phyloP scores from a whole-genome alignment of 2,797 vertebrate species.

The Fistularia tabacaria region DNA sequence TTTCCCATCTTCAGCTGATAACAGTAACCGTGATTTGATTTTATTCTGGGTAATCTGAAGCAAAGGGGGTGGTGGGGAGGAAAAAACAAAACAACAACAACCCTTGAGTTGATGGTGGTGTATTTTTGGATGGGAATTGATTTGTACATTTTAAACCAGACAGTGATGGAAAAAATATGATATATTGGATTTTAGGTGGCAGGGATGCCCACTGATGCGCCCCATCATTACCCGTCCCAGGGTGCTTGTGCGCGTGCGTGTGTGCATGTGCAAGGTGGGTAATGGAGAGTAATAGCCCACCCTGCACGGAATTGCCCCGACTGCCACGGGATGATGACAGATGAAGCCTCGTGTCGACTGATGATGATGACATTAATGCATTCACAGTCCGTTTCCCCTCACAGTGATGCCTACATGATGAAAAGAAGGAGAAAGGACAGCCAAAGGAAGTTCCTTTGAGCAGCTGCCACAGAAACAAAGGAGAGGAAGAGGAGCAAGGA shows the following conservation, averaged over 20 bases:
- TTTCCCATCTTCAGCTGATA: conserved; percentile 23
- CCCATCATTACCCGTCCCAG: conserved; percentile 31
- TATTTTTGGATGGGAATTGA: conserved; percentile 58
- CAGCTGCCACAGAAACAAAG: conserved; percentile 9
- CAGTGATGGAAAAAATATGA: conserved; percentile 54
- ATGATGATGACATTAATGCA: conserved; percentile 64
- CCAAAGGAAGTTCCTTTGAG: conserved; percentile 1
- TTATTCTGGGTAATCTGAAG: conserved; percentile 31
- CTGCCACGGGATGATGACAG: conserved; percentile 63
- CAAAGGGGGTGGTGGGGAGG: too few species aligned
- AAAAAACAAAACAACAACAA: too few species aligned
- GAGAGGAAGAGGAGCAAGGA: not conserved
- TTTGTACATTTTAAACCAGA: conserved; percentile 66
- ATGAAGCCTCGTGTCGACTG: conserved; percentile 51
- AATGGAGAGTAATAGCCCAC: conserved; percentile 62
- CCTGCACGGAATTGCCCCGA: conserved; percentile 49
- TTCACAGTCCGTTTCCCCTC: conserved; percentile 63
- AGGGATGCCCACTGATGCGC: conserved; percentile 26
- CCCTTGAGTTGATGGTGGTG: conserved; percentile 5
- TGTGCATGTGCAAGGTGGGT: conserved; percentile 18
- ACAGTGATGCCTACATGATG: conserved; percentile 44
- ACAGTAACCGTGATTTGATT: conserved; percentile 47
- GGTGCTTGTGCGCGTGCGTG: conserved; percentile 1
- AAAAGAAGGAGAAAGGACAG: conserved; percentile 24
- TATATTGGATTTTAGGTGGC: conserved; percentile 41